phyloP scores from a whole-genome alignment of 2,113 vertebrate genomes.

The Trichechus manatus region DNA sequence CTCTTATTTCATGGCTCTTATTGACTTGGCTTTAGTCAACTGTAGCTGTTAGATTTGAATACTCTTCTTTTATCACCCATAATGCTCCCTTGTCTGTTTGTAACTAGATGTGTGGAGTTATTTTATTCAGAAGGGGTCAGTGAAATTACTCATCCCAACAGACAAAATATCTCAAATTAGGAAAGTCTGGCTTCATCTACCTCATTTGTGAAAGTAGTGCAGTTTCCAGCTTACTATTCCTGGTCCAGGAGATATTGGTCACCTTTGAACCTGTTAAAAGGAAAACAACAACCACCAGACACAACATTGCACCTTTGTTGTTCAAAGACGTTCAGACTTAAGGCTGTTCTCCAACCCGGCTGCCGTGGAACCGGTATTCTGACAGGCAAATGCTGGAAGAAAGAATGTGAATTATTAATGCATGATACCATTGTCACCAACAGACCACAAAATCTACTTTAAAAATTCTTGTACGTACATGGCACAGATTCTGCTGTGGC shows the following conservation, averaged over 20 bases:
- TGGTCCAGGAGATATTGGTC: slow-evolving; percentile 34
- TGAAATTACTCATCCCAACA: slow-evolving; percentile 59
- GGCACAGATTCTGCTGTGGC: slow-evolving; percentile 75
- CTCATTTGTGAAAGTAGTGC: slow-evolving; percentile 57
- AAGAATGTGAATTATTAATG: slow-evolving; percentile 84
- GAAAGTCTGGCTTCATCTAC: slow-evolving; percentile 52
- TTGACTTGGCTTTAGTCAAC: slow-evolving; percentile 62
- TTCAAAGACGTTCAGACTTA: slow-evolving; percentile 66
- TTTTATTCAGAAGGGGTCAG: slow-evolving; percentile 71
- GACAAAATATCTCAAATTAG: slow-evolving; percentile 55
- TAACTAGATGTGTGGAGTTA: slow-evolving; percentile 48
- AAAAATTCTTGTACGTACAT: slow-evolving; percentile 85
- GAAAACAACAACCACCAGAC: background rate
- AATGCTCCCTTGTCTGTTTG: slow-evolving; percentile 45
- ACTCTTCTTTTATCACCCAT: background rate
- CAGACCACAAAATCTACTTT: slow-evolving; percentile 82
- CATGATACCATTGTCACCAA: slow-evolving; percentile 60
- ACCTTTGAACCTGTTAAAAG: slow-evolving; percentile 64
- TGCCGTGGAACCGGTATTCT: slow-evolving; percentile 54
- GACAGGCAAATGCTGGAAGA: slow-evolving; percentile 75
- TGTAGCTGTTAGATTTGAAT: slow-evolving; percentile 55
- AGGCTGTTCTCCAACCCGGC: slow-evolving; percentile 50
- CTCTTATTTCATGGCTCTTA: slow-evolving; percentile 53
- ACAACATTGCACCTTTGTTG: slow-evolving; percentile 11
- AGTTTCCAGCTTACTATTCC: slow-evolving; percentile 48